Percentiles rank a stretch among this genome's conserved stretches.
phyloP scores from a whole-genome alignment of 2,888 invertebrate genomes.

The Trachelus tabidus region DNA sequence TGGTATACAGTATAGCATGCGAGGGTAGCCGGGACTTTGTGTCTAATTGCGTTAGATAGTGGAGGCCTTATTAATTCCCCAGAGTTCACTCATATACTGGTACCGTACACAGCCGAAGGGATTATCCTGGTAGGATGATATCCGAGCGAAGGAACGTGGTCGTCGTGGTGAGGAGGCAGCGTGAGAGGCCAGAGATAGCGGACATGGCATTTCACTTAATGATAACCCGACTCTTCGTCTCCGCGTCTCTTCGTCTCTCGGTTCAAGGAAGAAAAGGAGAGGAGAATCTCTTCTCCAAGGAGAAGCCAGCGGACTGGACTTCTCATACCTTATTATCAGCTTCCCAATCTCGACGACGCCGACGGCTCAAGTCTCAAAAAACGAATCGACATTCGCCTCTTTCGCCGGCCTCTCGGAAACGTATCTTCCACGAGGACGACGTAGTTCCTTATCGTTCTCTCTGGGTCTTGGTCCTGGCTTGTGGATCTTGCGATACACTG shows the following conservation, averaged over 20 bases:
- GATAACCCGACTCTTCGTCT: conserved; percentile 58
- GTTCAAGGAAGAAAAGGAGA: conserved; percentile 1
- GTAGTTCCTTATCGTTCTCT: conserved; percentile 22
- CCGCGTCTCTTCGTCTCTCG: conserved; percentile 21
- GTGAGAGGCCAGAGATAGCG: conserved; percentile 54
- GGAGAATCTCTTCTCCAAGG: conserved; percentile 13
- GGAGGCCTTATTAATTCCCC: conserved; percentile 63
- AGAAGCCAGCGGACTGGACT: conserved; percentile 26
- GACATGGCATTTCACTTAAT: conserved; percentile 67
- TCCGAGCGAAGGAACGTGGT: conserved; percentile 13
- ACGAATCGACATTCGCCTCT: conserved; percentile 1
- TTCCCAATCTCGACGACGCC: conserved; percentile 55
- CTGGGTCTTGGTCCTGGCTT: conserved; percentile 11
- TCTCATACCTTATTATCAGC: conserved; percentile 45
- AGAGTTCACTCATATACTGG: conserved; percentile 36
- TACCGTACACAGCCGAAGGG: conserved; percentile 36
- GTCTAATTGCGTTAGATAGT: conserved; percentile 66
- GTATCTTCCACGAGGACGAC: conserved; percentile 6
- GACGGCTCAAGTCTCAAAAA: conserved; percentile 30
- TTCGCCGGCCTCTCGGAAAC: neutral
- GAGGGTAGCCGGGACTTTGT: conserved; percentile 23
- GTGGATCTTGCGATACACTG: neutral
- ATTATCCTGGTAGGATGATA: conserved; percentile 38
- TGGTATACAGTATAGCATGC: neutral
- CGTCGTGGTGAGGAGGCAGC: conserved; percentile 33